Evolutionary conservation across 2,888 invertebrate species (phyloP), one percentile per base, ranked within the genome.

Genomic region (Plusia festucae): DNA sequence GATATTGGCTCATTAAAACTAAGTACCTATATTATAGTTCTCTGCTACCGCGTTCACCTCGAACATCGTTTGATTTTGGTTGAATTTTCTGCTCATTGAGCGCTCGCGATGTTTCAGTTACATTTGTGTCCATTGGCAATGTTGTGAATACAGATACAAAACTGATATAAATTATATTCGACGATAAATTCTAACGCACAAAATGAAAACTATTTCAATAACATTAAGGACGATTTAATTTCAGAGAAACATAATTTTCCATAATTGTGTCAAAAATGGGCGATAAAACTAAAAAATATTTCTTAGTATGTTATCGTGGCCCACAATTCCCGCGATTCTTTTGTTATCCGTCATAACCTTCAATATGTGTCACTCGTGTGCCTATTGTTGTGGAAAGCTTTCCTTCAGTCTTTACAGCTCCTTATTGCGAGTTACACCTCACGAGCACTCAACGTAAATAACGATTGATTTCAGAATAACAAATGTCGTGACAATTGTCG

Each of bases 371-470:
- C 46, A 11, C 40, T 18, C 20, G 20, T 49, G 20, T 18, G n/a
- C 8, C 46, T 20, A 49, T 49, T 49, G 46, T 49, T 49, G 46
- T 20, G 18, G 46, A 49, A 9, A 49, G 46, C 46, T 20, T 40
- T 40, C 40, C 40, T 40, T n/a, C n/a, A 40, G 40, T 40, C 40
- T n/a, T 16, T 49, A 49, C 20, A 20, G 18, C 20, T 49, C 46
- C 46, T 18, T 49, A 49, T 18, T 49, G 46, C 46, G 18, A 20
- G 46, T 49, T 49, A 49, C 18, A 20, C 46, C 46, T 18, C 46
- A 34, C 40, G 40, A 40, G n/a, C 40, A 49, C 46, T 49, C 18
- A 18, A 20, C 46, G 18, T 49, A 20, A 49, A 49, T 11, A 49
- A 49, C 18, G 46, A 20, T 11, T 18, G 11, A 49, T 11, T 49